Conservation (phyloP, 2,113 vertebrate genomes). For the Hemibagrus wyckioides region DNA sequence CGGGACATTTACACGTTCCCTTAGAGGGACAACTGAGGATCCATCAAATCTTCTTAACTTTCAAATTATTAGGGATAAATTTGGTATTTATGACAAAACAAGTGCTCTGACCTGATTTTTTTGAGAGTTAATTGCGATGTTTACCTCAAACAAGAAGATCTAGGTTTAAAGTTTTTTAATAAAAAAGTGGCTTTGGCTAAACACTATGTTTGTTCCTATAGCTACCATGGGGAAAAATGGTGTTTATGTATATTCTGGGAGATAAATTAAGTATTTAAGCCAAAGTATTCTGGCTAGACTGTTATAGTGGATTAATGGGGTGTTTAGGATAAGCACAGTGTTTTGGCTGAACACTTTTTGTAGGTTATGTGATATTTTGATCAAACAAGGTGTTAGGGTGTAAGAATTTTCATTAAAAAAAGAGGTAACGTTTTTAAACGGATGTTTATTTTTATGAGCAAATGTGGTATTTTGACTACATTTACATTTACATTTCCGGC, state of each 20-base stretch:
- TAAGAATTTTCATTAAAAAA: background rate
- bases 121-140: background rate
- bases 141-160: background rate
- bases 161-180: background rate
- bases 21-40: background rate
- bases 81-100: background rate
- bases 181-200: background rate
- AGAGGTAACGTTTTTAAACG: background rate
- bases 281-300: background rate
- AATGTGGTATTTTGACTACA: background rate
- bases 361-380: background rate
- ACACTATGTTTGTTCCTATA: background rate
- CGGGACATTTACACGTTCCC: background rate
- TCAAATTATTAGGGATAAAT: background rate
- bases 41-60: background rate
- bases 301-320: background rate
- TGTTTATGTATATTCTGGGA: background rate
- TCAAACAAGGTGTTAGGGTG: background rate
- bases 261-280: background rate
- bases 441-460: background rate
- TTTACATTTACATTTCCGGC: too few species aligned
- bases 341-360: background rate
- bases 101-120: background rate
- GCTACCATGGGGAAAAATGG: background rate
- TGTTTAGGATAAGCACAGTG: background rate